A percentile compares a stretch with the other conserved stretches of the same genome.
phyloP scores from a whole-genome alignment of 2,113 vertebrate species.

The Hucho hucho region DNA sequence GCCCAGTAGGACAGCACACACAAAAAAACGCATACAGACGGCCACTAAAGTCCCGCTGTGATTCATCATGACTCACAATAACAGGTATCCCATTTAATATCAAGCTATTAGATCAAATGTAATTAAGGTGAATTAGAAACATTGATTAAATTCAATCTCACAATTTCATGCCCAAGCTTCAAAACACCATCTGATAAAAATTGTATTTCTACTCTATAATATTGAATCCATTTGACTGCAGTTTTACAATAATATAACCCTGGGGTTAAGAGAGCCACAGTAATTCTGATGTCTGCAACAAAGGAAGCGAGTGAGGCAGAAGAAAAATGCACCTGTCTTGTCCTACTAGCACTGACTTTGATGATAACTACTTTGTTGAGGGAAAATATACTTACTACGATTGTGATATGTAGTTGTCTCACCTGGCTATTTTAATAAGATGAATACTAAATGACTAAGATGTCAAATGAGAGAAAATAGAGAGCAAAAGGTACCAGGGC shows the following conservation, averaged over 20 bases:
- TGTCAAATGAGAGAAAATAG: no score
- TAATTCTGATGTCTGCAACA: not conserved
- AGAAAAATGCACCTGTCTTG: no score
- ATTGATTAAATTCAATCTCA: conserved; percentile 58
- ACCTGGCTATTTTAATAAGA: no score
- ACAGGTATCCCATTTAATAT: conserved; percentile 66
- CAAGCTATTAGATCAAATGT: conserved; percentile 67
- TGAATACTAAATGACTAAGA: no score
- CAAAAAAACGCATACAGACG: conserved; percentile 1
- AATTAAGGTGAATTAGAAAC: conserved; percentile 66
- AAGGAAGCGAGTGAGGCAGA: not conserved
- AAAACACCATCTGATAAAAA: not conserved
- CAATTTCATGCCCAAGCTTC: conserved; percentile 46
- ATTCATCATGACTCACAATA: conserved; percentile 58
- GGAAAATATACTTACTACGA: no score
- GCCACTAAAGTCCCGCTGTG: conserved; percentile 37
- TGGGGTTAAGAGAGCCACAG: no score
- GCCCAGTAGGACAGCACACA: not conserved
- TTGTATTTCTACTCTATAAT: not conserved
- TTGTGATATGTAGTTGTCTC: no score
- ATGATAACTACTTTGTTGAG: no score
- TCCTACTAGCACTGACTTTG: no score
- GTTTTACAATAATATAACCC: no score
- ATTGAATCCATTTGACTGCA: no score
- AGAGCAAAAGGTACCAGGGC: not conserved